Base-by-base conservation (phyloP, 35 echinoderm and acorn worm genomes). In the Apostichopus californicus region DNA sequence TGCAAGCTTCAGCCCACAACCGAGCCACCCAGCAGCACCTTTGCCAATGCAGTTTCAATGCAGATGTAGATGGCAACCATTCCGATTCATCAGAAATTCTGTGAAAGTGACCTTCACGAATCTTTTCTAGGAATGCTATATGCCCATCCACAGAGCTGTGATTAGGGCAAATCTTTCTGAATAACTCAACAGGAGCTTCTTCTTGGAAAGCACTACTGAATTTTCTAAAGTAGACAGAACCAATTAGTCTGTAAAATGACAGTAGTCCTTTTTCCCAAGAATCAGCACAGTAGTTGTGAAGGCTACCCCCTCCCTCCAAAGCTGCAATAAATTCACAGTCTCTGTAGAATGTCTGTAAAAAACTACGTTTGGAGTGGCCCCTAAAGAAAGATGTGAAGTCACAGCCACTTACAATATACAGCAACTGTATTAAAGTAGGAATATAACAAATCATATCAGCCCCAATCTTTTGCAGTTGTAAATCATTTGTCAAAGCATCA, bases 241-340 rank as follows among this genome's bases (percentile, higher is more conserved):
- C 91, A 24, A 86, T 63, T 28, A 92, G 79, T 5, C 79, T 6
- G 72, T 92, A 86, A 72, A 92, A 92, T 46, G 79, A n/a, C 61
- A 92, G n/a, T n/a, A n/a, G 56, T 17, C 91, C 46, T 14, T 46
- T 53, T 58, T 91, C 9, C 78, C 54, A 55, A 58, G 18, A 25
- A 11, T 17, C n/a, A 78, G 72, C 10, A 53, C 10, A 4, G 12
- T 8, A 77, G 9, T 91, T 14, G 23, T 59, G 53, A 2, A 79
- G 17, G 6, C 8, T 80, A 46, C 77, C 90, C 20, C 53, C 78
- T 90, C 5, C 17, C 5, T 15, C 53, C 5, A 57, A 24, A 4
- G 57, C 92, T 17, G 80, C 54, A 57, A 93, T 87, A 56, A 93
- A 93, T 75, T 93, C 79, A 78, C 60, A 66, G 55, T 93, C 83